phyloP scores from a whole-genome alignment of 2,797 vertebrate species.

The Tachyglossus aculeatus region DNA sequence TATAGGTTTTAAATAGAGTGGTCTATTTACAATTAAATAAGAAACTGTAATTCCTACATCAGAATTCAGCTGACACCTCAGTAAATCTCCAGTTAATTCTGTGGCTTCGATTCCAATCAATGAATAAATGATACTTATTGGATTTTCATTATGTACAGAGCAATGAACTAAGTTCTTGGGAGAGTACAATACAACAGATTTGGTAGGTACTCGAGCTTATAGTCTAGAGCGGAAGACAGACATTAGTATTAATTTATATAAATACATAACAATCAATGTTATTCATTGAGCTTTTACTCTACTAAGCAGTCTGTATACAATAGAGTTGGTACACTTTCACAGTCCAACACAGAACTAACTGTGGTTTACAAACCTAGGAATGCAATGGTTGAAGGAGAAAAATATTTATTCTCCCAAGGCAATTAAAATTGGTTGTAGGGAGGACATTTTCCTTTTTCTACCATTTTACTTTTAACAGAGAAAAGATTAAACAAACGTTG shows the following conservation, averaged over 20 bases:
- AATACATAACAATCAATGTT: too few species aligned
- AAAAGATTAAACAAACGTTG: constrained; percentile 24
- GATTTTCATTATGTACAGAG: too few species aligned
- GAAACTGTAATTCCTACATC: constrained; percentile 16
- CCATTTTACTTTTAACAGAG: constrained; percentile 19
- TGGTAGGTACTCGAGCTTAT: too few species aligned
- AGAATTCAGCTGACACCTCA: constrained; percentile 26
- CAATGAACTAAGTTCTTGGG: too few species aligned
- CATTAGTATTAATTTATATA: too few species aligned
- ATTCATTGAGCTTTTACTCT: too few species aligned
- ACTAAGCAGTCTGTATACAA: too few species aligned
- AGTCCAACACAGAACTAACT: too few species aligned
- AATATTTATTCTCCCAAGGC: background rate
- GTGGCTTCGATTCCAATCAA: constrained; percentile 21
- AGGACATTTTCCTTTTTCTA: background rate
- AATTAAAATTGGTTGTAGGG: constrained; percentile 13
- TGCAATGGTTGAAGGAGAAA: background rate
- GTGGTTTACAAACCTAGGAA: constrained; percentile 4
- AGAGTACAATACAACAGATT: too few species aligned
- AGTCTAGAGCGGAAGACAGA: too few species aligned
- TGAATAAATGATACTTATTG: too few species aligned
- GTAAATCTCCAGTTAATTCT: constrained; percentile 22
- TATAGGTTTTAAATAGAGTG: constrained; percentile 17
- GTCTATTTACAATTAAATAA: constrained; percentile 43
- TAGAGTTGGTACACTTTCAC: too few species aligned